Percentiles rank a stretch among this genome's conserved stretches.
Conservation (phyloP, 1,140 invertebrate genomes). For the Tetramorium simillimum region DNA sequence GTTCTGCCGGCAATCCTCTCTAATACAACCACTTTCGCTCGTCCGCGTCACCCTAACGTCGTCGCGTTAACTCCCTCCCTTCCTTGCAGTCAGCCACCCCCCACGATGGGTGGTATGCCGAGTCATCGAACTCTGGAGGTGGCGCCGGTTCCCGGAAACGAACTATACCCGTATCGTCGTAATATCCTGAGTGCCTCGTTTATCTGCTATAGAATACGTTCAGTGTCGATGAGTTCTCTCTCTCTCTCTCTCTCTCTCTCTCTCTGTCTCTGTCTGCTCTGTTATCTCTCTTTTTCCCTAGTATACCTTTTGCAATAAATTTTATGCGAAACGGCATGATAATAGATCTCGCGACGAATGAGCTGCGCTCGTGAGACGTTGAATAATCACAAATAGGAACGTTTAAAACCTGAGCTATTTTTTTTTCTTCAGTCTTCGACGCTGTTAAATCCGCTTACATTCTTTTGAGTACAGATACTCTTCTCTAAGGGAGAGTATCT, state of each 20-base stretch:
- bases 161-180: constrained; percentile 47
- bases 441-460: not conserved
- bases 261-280: not conserved
- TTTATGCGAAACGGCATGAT: not conserved
- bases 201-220: constrained; percentile 25
- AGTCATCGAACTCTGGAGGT: constrained; percentile 52
- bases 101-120: not conserved
- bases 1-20: constrained; percentile 27
- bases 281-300: not conserved
- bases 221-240: not conserved
- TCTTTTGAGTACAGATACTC: not conserved
- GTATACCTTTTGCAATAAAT: not conserved
- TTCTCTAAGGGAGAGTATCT: not conserved
- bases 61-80: constrained; percentile 21
- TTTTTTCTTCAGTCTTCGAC: no score
- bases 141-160: constrained; percentile 45
- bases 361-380: not conserved
- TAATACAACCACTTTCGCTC: constrained; percentile 22
- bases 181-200: constrained; percentile 62
- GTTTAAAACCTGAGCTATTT: not conserved
- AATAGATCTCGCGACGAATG: not conserved
- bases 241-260: not conserved
- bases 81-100: constrained; percentile 1
- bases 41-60: constrained; percentile 36
- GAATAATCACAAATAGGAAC: not conserved